Evolutionary conservation across 64 coral and sea anemone genomes (phyloP).

Genomic region (Anthopleura sola): DNA sequence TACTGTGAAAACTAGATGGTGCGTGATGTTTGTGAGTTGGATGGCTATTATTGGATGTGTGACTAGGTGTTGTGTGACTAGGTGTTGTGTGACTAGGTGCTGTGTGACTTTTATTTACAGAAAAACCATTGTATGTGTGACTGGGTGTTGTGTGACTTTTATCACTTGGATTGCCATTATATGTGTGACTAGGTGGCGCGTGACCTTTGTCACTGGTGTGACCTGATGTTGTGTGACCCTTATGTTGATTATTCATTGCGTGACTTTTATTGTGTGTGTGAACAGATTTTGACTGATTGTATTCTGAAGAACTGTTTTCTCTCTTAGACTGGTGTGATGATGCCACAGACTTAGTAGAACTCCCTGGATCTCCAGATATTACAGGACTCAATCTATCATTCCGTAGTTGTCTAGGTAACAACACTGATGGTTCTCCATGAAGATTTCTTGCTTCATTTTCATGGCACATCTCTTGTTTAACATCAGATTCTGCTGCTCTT

Average conservation of each 20-base stretch:
- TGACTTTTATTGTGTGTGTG: background rate
- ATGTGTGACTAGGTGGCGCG: background rate
- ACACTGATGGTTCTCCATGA: background rate
- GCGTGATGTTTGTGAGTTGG: background rate
- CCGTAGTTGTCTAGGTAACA: background rate
- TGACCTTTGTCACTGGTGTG: background rate
- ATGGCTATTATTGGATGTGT: background rate
- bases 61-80: slow-evolving; percentile 1
- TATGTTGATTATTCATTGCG: background rate
- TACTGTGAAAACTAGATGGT: background rate
- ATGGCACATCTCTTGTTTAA: background rate
- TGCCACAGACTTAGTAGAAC: background rate
- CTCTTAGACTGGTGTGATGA: background rate
- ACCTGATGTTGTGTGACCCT: background rate
- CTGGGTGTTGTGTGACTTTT: background rate
- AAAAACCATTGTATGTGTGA: background rate
- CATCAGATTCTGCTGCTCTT: background rate
- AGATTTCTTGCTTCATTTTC: background rate
- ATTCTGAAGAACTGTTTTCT: background rate
- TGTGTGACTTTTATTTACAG: background rate
- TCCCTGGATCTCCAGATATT: background rate
- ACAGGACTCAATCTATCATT: background rate
- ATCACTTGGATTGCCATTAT: background rate
- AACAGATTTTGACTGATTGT: background rate
- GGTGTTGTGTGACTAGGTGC: background rate